phyloP scores from a whole-genome alignment of 2,113 vertebrate genomes.

The Jacana jacana region DNA sequence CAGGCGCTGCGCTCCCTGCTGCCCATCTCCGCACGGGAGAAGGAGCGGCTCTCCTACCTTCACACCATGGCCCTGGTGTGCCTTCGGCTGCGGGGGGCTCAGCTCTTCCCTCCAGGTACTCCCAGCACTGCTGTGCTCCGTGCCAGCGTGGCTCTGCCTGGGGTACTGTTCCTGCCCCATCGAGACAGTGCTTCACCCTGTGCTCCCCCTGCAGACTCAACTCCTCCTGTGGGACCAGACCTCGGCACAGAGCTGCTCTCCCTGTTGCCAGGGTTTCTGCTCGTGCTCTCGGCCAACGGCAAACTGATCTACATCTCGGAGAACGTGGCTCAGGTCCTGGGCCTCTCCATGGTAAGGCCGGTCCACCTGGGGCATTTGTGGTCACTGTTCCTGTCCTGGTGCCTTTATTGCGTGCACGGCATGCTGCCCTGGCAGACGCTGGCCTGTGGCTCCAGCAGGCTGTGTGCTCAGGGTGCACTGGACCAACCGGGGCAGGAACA shows the following conservation, averaged over 20 bases:
- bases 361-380: neutral
- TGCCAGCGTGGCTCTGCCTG: accelerated
- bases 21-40: slow-evolving; percentile 75
- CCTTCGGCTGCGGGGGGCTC: slow-evolving; percentile 76
- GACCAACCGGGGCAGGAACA: neutral
- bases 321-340: slow-evolving; percentile 80
- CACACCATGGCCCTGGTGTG: slow-evolving; percentile 87
- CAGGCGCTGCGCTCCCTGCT: slow-evolving; percentile 80
- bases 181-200: neutral
- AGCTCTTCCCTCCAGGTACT: slow-evolving; percentile 65
- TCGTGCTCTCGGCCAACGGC: slow-evolving; percentile 69
- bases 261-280: slow-evolving; percentile 81
- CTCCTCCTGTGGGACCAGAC: neutral
- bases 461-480: accelerated
- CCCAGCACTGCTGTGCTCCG: neutral
- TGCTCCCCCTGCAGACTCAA: neutral
- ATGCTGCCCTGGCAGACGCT: accelerated
- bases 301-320: slow-evolving; percentile 84
- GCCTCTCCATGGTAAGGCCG: slow-evolving; percentile 79
- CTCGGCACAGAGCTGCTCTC: slow-evolving; percentile 65
- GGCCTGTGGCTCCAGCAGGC: neutral
- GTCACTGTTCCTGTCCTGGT: neutral
- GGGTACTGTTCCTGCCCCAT: neutral
- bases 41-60: slow-evolving; percentile 85
- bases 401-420: accelerated